Conservation (phyloP, 2,888 invertebrate species). For the Melinaea menophilus region DNA sequence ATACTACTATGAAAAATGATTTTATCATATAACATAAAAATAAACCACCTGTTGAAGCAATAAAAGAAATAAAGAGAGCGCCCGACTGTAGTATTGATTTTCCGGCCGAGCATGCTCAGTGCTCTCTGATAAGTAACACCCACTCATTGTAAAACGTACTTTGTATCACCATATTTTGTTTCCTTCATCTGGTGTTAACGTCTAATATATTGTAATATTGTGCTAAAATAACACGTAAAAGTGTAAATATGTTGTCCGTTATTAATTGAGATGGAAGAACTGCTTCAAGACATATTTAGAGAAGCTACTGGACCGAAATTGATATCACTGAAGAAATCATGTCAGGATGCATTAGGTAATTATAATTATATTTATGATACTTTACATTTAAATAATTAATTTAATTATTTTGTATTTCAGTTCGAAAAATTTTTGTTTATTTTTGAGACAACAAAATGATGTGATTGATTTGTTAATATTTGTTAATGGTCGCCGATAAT, state of each 20-base stretch:
- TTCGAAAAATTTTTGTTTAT: no score
- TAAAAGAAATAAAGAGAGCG: conserved; percentile 34
- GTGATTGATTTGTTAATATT: no score
- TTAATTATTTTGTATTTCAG: neutral
- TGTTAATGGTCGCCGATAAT: no score
- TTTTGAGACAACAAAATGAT: no score
- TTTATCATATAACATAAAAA: neutral
- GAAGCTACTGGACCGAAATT: conserved; percentile 90
- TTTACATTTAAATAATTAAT: neutral
- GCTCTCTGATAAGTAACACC: conserved; percentile 48
- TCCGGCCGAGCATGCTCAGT: conserved; percentile 66
- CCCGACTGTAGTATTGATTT: conserved; percentile 61
- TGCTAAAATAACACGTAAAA: neutral
- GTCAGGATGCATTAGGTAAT: conserved; percentile 91
- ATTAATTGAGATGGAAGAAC: conserved; percentile 85
- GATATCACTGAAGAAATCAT: conserved; percentile 85
- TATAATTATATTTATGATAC: conserved; percentile 25
- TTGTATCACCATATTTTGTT: conserved; percentile 7
- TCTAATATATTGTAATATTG: neutral
- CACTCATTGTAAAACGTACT: conserved; percentile 44
- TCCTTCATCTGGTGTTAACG: neutral
- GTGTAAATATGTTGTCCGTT: conserved; percentile 32
- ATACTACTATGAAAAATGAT: no score
- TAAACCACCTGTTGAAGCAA: conserved; percentile 55
- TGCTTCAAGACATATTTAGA: conserved; percentile 89